These are phyloP conservation scores for Ateles fusciceps DNA, from an alignment of 2,797 vertebrate genomes.

Conservation along the genomic window DNA sequence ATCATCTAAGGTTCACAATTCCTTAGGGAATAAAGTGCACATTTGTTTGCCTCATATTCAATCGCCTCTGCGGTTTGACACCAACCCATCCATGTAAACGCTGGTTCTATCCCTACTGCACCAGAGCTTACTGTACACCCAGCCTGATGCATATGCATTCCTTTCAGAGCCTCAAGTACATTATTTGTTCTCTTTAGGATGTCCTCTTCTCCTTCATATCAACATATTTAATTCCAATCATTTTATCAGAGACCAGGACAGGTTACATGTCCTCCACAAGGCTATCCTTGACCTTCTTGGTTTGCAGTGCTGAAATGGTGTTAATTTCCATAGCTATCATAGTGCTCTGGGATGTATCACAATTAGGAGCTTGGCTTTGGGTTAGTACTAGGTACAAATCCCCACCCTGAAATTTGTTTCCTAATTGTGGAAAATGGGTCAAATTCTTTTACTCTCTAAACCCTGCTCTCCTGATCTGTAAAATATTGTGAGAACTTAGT, in stretches of 20 bases:
- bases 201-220: neutral
- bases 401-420: constrained; percentile 30
- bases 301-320: neutral
- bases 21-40: neutral
- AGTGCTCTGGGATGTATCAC: neutral
- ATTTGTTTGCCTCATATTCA: neutral
- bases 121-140: accelerated
- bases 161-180: neutral
- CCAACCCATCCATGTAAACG: neutral
- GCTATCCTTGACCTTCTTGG: neutral
- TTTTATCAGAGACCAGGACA: neutral
- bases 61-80: neutral
- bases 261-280: neutral
- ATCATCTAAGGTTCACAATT: constrained; percentile 36
- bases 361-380: neutral
- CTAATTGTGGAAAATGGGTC: neutral
- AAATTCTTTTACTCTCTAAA: constrained; percentile 22
- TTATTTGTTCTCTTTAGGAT: neutral
- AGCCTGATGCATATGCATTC: accelerated
- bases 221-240: neutral
- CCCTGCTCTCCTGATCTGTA: neutral
- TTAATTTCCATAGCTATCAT: neutral
- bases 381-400: neutral
- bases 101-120: neutral
- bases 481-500: neutral